Base-by-base conservation (phyloP, 2,113 vertebrate genomes). In the Eurystomus gularis region DNA sequence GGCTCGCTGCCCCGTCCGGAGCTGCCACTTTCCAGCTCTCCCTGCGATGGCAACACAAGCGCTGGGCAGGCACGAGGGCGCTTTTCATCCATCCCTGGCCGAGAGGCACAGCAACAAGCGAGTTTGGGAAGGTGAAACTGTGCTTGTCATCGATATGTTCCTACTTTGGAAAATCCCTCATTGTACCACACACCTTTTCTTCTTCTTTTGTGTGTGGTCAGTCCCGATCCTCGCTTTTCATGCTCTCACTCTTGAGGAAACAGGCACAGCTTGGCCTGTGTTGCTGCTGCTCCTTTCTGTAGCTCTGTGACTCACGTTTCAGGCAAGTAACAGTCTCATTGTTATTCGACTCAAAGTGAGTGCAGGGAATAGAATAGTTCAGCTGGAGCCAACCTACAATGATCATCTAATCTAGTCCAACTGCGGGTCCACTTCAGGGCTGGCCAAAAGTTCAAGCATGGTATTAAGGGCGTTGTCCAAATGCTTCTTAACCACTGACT, bases 51-150 rank as follows among this genome's bases (percentile, higher is more conserved):
- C 40, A 35, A 18, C 9, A 12, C 40, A 42, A 42, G 42, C 15
- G 42, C 42, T 2, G 10, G 26, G 20, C 10, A 44, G 21, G 10
- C 7, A 25, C 1, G 1, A 37, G 31, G 49, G 7, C 0, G 1
- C 13, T 28, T 33, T 26, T 75, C 54, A 26, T 9, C 13, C 26
- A 14, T 61, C 39, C 2, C 11, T 17, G 23, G 14, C 26, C 6
- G 9, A 46, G 65, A 26, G 52, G 16, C 19, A 49, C 52, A 68
- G 31, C 1, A 1, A 31, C 1, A 1, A 58, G 12, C 62, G 26
- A 52, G 46, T 44, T 61, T 61, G 13, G 20, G 21, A 31, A 42
- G 37, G 37, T n/a, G 16, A 25, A 25, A 44, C 17, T 21, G 12
- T 35, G 25, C 21, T 51, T 35, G 35, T 49, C 35, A 31, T 35